Percentiles rank a stretch among this genome's conserved stretches.
Conservation (phyloP, 2,113 vertebrate species). For the Phalacrocorax pelagicus region DNA sequence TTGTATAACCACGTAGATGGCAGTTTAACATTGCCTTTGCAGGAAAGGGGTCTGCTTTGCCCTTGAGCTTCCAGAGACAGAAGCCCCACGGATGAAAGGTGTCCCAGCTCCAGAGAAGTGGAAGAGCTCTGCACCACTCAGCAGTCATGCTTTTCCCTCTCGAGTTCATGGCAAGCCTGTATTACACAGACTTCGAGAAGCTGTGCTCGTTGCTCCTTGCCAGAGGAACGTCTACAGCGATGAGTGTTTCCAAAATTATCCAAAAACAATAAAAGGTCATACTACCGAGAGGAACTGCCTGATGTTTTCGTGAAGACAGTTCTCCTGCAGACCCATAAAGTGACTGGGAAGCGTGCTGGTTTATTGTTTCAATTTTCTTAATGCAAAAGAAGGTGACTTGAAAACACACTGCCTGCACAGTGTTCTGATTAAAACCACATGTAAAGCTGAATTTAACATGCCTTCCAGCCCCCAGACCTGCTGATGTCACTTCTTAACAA, state of each 20-base stretch:
- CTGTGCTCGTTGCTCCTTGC: not conserved
- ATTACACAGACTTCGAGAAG: not conserved
- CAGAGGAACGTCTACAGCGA: not conserved
- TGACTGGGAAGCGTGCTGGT: not conserved
- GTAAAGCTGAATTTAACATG: constrained; percentile 46
- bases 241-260: not conserved
- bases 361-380: not conserved
- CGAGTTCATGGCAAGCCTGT: not conserved
- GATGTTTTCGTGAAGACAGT: not conserved
- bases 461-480: constrained; percentile 36
- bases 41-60: not conserved
- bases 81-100: not conserved
- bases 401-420: not conserved
- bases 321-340: not conserved
- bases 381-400: not conserved
- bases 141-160: not conserved
- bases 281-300: not conserved
- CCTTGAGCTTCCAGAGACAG: not conserved
- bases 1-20: not conserved
- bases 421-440: not conserved
- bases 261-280: not conserved
- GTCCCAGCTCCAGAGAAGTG: not conserved
- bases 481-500: constrained; percentile 16
- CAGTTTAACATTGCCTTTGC: not conserved
- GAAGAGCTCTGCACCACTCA: not conserved